Conservation (phyloP, 35 echinoderm and acorn worm species). For the Heliocidaris tuberculata region DNA sequence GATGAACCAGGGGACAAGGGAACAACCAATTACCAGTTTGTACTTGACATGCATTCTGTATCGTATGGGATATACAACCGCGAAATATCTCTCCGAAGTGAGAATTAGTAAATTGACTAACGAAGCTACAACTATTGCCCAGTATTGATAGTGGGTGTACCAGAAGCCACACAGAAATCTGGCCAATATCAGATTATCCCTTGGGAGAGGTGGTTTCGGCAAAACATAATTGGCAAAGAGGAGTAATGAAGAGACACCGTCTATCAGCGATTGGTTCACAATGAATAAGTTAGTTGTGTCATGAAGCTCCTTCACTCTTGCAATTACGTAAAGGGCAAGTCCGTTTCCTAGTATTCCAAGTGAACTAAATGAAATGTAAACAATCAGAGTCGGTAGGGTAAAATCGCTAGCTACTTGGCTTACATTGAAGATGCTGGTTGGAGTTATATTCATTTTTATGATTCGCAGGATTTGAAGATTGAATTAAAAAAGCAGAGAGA, state of each 20-base stretch:
- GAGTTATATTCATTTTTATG: no score
- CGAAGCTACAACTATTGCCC: conserved; percentile 56
- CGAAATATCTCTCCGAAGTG: conserved; percentile 70
- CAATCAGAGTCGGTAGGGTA: not conserved
- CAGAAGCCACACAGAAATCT: conserved; percentile 68
- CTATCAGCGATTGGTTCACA: conserved; percentile 78
- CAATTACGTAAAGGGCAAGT: conserved; percentile 33
- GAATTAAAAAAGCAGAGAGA: no score
- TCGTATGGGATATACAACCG: conserved; percentile 64
- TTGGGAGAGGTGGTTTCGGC: not conserved
- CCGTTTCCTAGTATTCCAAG: conserved; percentile 58
- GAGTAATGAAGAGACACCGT: conserved; percentile 59
- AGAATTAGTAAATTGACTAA: conserved; percentile 60
- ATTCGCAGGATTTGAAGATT: no score
- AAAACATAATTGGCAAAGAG: conserved; percentile 41
- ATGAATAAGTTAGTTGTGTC: conserved; percentile 65
- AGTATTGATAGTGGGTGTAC: conserved; percentile 71
- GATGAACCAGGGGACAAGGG: conserved; percentile 43
- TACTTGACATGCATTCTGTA: conserved; percentile 44
- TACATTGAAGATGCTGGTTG: not conserved
- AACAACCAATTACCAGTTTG: not conserved
- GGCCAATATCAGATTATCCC: not conserved
- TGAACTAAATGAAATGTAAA: conserved; percentile 5
- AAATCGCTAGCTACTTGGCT: not conserved
- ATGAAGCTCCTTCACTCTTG: not conserved